Evolutionary conservation across 2,797 vertebrate species (phyloP).

Genomic region (Phrynocephalus guinanensis): DNA sequence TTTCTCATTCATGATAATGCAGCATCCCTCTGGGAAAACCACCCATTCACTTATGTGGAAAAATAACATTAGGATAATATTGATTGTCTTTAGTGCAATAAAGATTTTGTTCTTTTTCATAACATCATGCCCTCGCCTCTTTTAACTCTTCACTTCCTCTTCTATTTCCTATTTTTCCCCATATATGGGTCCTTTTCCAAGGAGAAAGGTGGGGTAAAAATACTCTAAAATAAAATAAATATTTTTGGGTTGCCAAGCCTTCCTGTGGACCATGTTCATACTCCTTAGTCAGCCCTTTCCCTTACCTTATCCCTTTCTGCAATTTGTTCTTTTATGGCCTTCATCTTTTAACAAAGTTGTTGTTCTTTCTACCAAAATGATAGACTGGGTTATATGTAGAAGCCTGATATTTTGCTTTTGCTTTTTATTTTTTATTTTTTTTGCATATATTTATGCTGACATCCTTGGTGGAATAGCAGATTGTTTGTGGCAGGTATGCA

Average conservation of each 20-base stretch:
- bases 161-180: slow-evolving; percentile 37
- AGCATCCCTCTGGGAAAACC: slow-evolving; percentile 25
- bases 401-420: not conserved
- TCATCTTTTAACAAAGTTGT: not conserved
- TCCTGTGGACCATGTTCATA: slow-evolving; percentile 2
- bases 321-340: not conserved
- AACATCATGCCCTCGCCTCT: slow-evolving; percentile 27
- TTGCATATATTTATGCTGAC: not conserved
- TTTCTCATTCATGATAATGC: not conserved
- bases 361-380: not conserved
- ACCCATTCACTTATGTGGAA: slow-evolving; percentile 28
- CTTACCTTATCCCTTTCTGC: not conserved
- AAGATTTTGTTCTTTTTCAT: slow-evolving; percentile 59
- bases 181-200: slow-evolving; percentile 11
- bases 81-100: slow-evolving; percentile 45
- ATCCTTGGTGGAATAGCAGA: not conserved
- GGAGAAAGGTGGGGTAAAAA: too few relatives aligned
- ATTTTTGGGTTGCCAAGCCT: not conserved
- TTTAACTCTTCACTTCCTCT: slow-evolving; percentile 46
- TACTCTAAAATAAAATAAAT: slow-evolving; percentile 11
- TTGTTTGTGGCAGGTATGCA: not conserved
- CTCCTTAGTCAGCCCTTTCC: not conserved
- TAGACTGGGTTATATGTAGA: not conserved
- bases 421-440: not conserved
- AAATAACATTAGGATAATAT: slow-evolving; percentile 46